Conservation (phyloP, 2,888 invertebrate species). For the Drosophila austrosaltans region DNA sequence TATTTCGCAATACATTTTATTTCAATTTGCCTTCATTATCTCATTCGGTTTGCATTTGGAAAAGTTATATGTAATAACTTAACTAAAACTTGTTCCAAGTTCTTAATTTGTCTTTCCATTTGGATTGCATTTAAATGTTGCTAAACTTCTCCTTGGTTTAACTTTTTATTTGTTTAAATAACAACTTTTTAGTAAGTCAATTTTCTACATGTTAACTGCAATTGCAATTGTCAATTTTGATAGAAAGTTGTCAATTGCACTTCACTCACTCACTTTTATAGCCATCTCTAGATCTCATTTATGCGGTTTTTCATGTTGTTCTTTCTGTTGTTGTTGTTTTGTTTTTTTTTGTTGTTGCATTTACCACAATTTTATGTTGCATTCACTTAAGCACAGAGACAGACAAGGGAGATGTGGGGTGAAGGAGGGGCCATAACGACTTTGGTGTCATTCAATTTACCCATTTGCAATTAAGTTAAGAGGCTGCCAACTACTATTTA, state of each 20-base stretch:
- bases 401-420: not conserved
- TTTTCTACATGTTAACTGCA: slow-evolving; percentile 11
- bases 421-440: not conserved
- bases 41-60: no score
- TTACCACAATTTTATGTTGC: slow-evolving; percentile 1
- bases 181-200: slow-evolving; percentile 11
- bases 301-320: not conserved
- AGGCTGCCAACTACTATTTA: not conserved
- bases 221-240: slow-evolving; percentile 6
- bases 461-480: not conserved
- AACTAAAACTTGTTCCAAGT: no score
- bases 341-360: slow-evolving; percentile 1
- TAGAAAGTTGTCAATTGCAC: not conserved
- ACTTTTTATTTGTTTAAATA: not conserved
- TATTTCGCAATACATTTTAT: no score
- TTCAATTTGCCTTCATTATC: no score
- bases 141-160: not conserved
- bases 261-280: no score
- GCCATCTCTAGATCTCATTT: not conserved
- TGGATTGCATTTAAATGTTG: not conserved
- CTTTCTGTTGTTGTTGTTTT: no score
- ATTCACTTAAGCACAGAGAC: no score
- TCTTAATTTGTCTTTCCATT: no score
- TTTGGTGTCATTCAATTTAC: not conserved
- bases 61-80: no score